A percentile compares a stretch with the other conserved stretches of the same genome.
These are phyloP conservation scores for Mus caroli DNA, from an alignment of 2,797 vertebrate species.

Conservation along the genomic window DNA sequence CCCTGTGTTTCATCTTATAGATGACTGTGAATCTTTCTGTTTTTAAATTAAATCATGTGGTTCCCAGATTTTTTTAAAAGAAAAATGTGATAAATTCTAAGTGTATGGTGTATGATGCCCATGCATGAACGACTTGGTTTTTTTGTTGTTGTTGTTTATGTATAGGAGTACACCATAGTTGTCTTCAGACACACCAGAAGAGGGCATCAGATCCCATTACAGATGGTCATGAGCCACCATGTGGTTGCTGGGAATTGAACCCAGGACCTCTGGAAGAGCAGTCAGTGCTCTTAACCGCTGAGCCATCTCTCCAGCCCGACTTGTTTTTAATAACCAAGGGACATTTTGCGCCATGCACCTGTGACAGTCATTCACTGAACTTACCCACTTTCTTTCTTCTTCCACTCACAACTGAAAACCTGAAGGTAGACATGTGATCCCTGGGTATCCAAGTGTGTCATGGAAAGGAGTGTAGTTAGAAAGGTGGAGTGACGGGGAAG, in stretches of 20 bases:
- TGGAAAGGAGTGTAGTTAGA: slow-evolving; percentile 15
- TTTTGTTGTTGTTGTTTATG: neutral
- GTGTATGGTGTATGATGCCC: slow-evolving; percentile 24
- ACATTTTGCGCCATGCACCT: neutral
- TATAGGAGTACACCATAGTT: no score
- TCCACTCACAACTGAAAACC: slow-evolving; percentile 14
- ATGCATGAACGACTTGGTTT: slow-evolving; percentile 35
- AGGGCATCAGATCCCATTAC: no score
- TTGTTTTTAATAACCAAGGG: neutral
- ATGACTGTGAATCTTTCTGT: neutral
- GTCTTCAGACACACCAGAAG: no score
- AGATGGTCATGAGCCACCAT: no score
- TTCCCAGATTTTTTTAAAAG: neutral
- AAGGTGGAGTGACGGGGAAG: slow-evolving; percentile 35
- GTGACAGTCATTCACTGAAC: neutral
- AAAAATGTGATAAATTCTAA: slow-evolving; percentile 44
- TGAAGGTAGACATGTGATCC: slow-evolving; percentile 14
- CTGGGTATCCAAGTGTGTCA: neutral
- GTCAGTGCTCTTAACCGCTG: no score
- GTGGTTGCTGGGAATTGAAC: no score
- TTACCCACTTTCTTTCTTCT: slow-evolving; percentile 6
- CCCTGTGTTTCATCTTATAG: no score
- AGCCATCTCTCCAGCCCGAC: neutral
- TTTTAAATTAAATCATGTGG: slow-evolving; percentile 6
- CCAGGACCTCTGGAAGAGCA: no score